Base-by-base conservation (phyloP, 1,140 invertebrate species). In the Zaprionus taronus region DNA sequence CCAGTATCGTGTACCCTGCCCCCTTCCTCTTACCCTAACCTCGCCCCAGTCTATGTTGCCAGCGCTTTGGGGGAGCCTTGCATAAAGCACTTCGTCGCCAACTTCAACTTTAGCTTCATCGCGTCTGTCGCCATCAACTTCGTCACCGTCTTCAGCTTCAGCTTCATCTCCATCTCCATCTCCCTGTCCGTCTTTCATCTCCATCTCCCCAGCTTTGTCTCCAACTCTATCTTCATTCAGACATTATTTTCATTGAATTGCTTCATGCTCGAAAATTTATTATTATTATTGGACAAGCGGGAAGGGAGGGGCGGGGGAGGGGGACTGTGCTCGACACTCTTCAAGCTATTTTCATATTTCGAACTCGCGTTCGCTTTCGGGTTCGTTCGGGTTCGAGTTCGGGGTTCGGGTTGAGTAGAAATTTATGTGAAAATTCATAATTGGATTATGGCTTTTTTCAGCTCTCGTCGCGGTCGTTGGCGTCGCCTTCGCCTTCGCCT, bases 351-450 rank as follows among this genome's bases (percentile, higher is more conserved):
- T 82, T 72, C 70, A 80, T 75, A 63, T 47, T 68, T 58, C 56
- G 26, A 22, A 56, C 51, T 55, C 36, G 49, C 51, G n/a, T 66
- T 55, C 20, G 14, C 17, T 14, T 41, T 61, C 58, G 22, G 34
- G 31, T 28, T 71, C 57, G 57, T 49, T 72, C 60, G 68, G 4
- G 58, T 63, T 72, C 53, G 53, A 20, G 49, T 63, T 75, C 17
- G 44, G 28, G 17, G 60, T 34, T 62, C 66, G 71, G 67, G 69
- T 76, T 80, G 83, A 57, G 72, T 86, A 78, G 56, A 81, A 90
- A 89, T 89, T 89, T 79, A 89, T 89, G 84, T 90, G 84, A 89
- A 89, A 89, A 89, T 85, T 84, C 84, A 89, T 89, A 89, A 89
- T 89, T 89, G 81, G 85, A 89, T 89, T 89, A 90, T 90, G 84